Base-by-base conservation (phyloP, 2,797 vertebrate species). In the Apogon hyalosoma region DNA sequence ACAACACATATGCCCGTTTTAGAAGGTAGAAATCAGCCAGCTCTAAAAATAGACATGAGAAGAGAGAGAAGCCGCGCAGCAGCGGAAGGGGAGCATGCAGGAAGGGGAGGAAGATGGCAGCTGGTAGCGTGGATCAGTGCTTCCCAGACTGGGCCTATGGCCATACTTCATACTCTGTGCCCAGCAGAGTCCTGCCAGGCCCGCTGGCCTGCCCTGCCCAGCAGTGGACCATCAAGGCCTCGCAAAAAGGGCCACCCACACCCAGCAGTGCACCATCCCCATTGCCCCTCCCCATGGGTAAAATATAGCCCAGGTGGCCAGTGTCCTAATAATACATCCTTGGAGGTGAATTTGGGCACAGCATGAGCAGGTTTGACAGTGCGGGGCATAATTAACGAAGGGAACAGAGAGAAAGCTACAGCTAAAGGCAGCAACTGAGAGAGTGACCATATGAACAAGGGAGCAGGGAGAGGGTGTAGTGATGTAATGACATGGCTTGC, bases 41-140 rank as follows among this genome's bases (percentile, higher is more conserved):
- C 79, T 90, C 93, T 95, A 94, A 91, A 95, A 94, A 94, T 94
- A 95, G 92, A 90, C 88, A 77, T 77, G 79, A 88, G 83, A 90
- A 73, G 82, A 76, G 85, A 88, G 87, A 86, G 82, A 79, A 88
- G 80, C 82, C 53, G 82, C 79, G 82, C 89, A 88, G 86, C 88
- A 89, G 89, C 67, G 86, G 88, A 92, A 90, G 87, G 74, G 86
- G 84, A 90, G 84, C 80, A 68, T 77, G 86, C 82, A 89, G 88
- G 85, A 91, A 86, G 77, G 85, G 86, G 83, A 90, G 87, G 82
- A 91, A 90, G 86, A 90, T 90, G 90, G 90, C 91, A 93, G 90
- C 92, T 92, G 91, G 82, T 89, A 90, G 84, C 52, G 81, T 90
- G 86, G 81, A 90, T 86, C 85, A 86, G 71, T 86, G 83, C 85